phyloP scores from a whole-genome alignment of 2,888 invertebrate genomes.

The Stenodera caucasica region DNA sequence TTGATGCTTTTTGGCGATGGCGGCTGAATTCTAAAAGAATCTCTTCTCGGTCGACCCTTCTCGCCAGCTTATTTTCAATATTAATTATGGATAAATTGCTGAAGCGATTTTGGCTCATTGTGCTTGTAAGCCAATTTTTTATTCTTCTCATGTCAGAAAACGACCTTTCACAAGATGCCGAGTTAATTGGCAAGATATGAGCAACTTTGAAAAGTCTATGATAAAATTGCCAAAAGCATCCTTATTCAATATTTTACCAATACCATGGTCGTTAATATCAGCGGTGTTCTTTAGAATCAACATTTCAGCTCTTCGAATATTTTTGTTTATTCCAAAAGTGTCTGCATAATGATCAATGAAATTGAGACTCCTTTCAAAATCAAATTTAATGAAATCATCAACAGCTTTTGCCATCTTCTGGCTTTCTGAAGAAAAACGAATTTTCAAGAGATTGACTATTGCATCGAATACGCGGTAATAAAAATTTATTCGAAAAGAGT shows the following conservation, averaged over 20 bases:
- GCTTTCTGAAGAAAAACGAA: neutral
- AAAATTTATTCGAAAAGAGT: neutral
- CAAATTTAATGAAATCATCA: neutral
- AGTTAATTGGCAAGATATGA: slow-evolving; percentile 3
- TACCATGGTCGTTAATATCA: neutral
- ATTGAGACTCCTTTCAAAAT: neutral
- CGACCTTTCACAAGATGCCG: slow-evolving; percentile 14
- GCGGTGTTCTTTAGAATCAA: neutral
- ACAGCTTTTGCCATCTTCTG: neutral
- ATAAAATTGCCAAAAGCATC: neutral
- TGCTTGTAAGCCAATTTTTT: slow-evolving; percentile 10
- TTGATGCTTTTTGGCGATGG: too few relatives aligned
- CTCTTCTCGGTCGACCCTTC: too few relatives aligned
- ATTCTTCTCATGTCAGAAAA: slow-evolving; percentile 13
- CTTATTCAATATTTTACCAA: slow-evolving; percentile 2
- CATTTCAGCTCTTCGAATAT: neutral
- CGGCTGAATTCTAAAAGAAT: too few relatives aligned
- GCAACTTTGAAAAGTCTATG: slow-evolving; percentile 5
- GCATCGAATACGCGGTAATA: neutral
- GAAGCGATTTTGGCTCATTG: neutral
- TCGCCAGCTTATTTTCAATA: neutral
- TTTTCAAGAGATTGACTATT: neutral
- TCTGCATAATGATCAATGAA: neutral
- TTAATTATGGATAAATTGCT: neutral
- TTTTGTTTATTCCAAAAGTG: neutral